Conservation (phyloP, 1,140 invertebrate genomes). For the Hylaeus volcanicus region DNA sequence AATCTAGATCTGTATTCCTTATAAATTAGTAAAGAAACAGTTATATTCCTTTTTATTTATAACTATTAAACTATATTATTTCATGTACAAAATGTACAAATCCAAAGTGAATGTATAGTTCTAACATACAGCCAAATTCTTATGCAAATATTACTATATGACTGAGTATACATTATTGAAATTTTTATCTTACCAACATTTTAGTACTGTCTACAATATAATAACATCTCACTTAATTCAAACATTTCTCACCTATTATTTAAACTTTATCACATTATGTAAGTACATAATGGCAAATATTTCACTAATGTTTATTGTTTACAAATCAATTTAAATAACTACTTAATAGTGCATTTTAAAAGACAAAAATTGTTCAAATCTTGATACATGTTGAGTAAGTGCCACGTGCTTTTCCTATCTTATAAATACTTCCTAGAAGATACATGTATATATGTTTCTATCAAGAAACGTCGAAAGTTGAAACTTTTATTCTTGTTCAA, state of each 20-base stretch:
- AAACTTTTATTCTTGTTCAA: conserved; percentile 34
- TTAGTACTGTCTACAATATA: background rate
- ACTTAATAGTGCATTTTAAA: conserved; percentile 9
- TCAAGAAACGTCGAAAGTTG: conserved; percentile 11
- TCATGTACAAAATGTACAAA: conserved; percentile 20
- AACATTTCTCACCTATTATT: conserved; percentile 7
- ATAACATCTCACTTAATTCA: background rate
- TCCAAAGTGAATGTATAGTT: background rate
- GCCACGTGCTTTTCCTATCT: background rate
- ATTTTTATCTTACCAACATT: conserved; percentile 11
- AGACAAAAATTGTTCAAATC: background rate
- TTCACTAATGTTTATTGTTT: conserved; percentile 3
- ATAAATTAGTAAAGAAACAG: conserved; percentile 13
- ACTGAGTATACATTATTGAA: background rate
- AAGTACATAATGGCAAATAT: background rate
- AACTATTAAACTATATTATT: conserved; percentile 12
- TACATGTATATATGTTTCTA: conserved; percentile 14
- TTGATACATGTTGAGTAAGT: conserved; percentile 19
- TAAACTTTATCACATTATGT: background rate
- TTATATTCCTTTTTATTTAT: background rate
- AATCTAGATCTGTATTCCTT: conserved; percentile 5
- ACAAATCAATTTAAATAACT: background rate
- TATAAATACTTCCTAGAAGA: background rate
- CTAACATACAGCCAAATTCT: conserved; percentile 2
- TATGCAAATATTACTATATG: conserved; percentile 5